phyloP scores from a whole-genome alignment of 2,113 vertebrate genomes.

The Saimiri boliviensis region DNA sequence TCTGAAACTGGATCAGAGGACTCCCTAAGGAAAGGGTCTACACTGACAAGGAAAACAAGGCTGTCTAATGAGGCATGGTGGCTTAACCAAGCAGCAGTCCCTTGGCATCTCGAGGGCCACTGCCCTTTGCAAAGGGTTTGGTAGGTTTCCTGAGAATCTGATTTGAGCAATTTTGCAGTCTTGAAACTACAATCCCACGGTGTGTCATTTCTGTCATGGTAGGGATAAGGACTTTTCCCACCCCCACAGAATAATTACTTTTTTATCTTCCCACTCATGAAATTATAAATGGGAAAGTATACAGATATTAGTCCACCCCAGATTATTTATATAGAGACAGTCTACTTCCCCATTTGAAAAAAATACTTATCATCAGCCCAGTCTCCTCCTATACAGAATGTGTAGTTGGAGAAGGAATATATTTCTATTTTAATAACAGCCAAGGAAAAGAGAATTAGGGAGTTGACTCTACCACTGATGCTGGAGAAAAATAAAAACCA shows the following conservation, averaged over 20 bases:
- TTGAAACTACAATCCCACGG: neutral
- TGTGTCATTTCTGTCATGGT: neutral
- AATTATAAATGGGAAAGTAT: neutral
- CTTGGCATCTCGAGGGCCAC: neutral
- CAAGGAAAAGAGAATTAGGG: constrained; percentile 4
- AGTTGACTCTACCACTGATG: neutral
- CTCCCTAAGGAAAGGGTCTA: constrained; percentile 28
- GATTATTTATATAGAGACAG: neutral
- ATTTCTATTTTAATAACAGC: constrained; percentile 20
- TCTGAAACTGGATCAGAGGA: constrained; percentile 54
- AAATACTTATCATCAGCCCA: neutral
- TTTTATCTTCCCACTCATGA: neutral
- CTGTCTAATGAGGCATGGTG: constrained; percentile 44
- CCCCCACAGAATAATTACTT: neutral
- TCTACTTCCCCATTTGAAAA: neutral
- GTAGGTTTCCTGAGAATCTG: neutral
- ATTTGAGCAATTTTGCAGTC: neutral
- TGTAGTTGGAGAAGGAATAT: neutral
- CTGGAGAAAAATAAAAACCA: neutral
- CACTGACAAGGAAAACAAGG: constrained; percentile 34
- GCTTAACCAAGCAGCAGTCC: neutral
- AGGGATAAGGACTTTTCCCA: neutral
- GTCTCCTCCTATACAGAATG: neutral
- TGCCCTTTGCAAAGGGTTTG: neutral
- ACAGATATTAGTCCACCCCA: neutral